A percentile compares a stretch with the other conserved stretches of the same genome.
Conservation (phyloP, 2,888 invertebrate genomes). For the Agonopterix subpropinquella region DNA sequence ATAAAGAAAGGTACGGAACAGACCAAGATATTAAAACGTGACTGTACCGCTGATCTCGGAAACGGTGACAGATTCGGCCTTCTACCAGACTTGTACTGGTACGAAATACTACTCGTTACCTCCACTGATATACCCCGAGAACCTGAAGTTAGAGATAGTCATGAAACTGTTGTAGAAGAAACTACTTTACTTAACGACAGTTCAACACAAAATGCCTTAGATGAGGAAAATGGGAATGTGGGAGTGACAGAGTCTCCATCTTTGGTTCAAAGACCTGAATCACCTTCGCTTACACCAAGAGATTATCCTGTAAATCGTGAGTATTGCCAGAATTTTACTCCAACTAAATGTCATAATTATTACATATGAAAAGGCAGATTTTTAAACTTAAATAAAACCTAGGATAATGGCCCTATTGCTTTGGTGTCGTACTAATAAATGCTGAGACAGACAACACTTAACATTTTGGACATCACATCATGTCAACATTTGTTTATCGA, state of each 20-base stretch:
- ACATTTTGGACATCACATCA: too few relatives aligned
- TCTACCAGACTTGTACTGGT: constrained; percentile 66
- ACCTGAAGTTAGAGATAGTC: not conserved
- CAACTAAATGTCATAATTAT: too few relatives aligned
- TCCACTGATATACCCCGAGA: not conserved
- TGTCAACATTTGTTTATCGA: too few relatives aligned
- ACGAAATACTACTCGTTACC: constrained; percentile 41
- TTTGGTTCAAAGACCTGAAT: not conserved
- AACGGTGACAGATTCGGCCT: constrained; percentile 73
- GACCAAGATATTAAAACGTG: constrained; percentile 43
- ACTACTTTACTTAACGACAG: constrained; percentile 18
- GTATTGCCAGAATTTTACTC: too few relatives aligned
- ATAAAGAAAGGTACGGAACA: constrained; percentile 31
- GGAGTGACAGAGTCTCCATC: not conserved
- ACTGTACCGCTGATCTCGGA: constrained; percentile 34
- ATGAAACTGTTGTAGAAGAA: constrained; percentile 4
- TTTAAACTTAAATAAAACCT: too few relatives aligned
- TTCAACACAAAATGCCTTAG: not conserved
- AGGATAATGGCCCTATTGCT: too few relatives aligned
- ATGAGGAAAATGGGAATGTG: constrained; percentile 1
- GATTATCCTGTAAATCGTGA: too few relatives aligned
- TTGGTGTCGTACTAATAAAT: too few relatives aligned
- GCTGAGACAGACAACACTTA: too few relatives aligned
- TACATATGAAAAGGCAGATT: too few relatives aligned
- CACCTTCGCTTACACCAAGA: not conserved